Conservation (phyloP, 2,113 vertebrate species). For the Paraplagusia blochii region DNA sequence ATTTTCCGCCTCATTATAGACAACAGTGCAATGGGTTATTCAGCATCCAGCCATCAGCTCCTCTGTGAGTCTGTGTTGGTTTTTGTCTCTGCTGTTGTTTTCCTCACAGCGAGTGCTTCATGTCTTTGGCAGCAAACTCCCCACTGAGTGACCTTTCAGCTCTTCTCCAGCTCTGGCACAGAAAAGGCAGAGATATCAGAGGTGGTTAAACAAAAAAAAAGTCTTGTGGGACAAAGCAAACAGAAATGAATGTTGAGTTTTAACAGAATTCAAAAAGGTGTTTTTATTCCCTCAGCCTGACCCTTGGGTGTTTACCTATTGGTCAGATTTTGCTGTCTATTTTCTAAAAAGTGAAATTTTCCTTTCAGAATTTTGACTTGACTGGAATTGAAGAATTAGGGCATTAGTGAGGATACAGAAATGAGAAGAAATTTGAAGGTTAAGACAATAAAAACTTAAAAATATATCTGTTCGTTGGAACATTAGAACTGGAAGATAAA, state of each 20-base stretch:
- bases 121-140: slow-evolving; percentile 13
- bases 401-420: too few relatives aligned
- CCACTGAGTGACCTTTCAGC: slow-evolving; percentile 41
- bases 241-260: not conserved
- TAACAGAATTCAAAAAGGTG: not conserved
- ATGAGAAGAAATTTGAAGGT: too few relatives aligned
- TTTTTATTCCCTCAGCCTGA: too few relatives aligned
- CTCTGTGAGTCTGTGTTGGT: slow-evolving; percentile 16
- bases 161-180: slow-evolving; percentile 3
- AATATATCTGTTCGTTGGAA: too few relatives aligned
- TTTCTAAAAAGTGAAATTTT: too few relatives aligned
- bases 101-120: slow-evolving; percentile 28
- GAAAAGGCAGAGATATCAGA: slow-evolving; percentile 9
- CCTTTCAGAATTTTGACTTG: too few relatives aligned
- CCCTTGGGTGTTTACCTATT: too few relatives aligned
- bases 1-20: slow-evolving; percentile 13
- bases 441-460: too few relatives aligned
- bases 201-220: not conserved
- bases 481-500: too few relatives aligned
- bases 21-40: not conserved
- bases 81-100: slow-evolving; percentile 31
- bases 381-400: too few relatives aligned
- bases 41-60: slow-evolving; percentile 19
- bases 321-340: too few relatives aligned
- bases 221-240: not conserved